A percentile compares a stretch with the other conserved stretches of the same genome.
Evolutionary conservation across 2,797 vertebrate species (phyloP).

Genomic region (Pseudotriccus pelzelni): DNA sequence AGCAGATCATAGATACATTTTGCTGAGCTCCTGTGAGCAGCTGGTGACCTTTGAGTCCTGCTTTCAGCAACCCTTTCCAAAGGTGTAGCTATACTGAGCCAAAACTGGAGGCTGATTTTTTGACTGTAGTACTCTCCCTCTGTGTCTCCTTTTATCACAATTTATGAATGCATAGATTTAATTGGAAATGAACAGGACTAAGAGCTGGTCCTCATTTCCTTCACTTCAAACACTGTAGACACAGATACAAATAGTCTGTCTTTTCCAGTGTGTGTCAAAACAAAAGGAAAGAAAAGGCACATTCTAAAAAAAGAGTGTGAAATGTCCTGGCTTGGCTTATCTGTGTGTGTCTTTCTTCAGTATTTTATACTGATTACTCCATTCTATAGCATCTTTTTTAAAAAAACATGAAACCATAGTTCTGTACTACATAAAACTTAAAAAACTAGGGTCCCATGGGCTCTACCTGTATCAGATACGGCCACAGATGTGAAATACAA

Average conservation of each 20-base stretch:
- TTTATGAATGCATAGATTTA: background rate
- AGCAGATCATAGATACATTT: background rate
- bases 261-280: background rate
- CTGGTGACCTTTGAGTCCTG: background rate
- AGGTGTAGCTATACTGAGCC: background rate
- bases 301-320: background rate
- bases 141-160: background rate
- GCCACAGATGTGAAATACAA: background rate
- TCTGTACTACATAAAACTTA: background rate
- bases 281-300: background rate
- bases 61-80: background rate
- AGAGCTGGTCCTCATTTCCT: background rate
- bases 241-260: background rate
- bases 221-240: background rate
- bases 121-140: background rate
- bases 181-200: background rate
- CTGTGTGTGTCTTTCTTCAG: background rate
- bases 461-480: background rate
- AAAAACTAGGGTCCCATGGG: background rate
- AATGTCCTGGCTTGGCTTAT: background rate
- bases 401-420: background rate
- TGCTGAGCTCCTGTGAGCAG: background rate
- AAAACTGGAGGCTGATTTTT: background rate
- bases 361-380: background rate
- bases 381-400: background rate